Percentiles rank a stretch among this genome's conserved stretches.
Conservation (phyloP, 2,113 vertebrate genomes). For the Nothoprocta perdicaria region DNA sequence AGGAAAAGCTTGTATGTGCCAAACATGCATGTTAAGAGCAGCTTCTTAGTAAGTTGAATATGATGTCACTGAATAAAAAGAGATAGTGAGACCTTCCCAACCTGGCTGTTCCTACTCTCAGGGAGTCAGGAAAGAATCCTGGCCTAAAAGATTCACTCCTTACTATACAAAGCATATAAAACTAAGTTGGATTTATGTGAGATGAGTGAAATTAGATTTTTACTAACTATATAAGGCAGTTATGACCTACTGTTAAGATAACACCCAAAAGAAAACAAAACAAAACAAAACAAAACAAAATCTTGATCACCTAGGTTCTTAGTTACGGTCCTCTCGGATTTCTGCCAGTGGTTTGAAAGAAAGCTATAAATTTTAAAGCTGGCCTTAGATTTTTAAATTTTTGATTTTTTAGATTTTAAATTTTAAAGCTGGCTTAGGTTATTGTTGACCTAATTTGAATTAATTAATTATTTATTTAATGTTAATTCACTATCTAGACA, state of each 20-base stretch:
- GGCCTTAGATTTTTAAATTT: background rate
- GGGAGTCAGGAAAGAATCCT: background rate
- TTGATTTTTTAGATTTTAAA: too few relatives aligned
- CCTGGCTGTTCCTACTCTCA: rapidly evolving
- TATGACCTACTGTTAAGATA: background rate
- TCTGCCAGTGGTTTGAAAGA: background rate
- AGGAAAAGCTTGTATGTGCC: background rate
- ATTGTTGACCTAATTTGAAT: background rate
- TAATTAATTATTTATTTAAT: background rate
- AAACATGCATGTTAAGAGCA: background rate
- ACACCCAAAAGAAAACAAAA: background rate
- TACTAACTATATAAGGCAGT: background rate
- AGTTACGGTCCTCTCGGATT: background rate
- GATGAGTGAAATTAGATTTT: background rate
- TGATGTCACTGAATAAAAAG: background rate
- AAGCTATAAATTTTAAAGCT: background rate
- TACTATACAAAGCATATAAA: rapidly evolving
- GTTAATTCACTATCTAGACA: background rate
- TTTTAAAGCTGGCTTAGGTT: background rate
- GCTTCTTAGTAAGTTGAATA: background rate
- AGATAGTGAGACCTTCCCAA: background rate
- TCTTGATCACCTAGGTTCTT: background rate
- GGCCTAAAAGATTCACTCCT: background rate
- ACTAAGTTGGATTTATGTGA: background rate
- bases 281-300: too few relatives aligned